A percentile compares a stretch with the other conserved stretches of the same genome.
phyloP scores from a whole-genome alignment of 2,797 vertebrate genomes.

The Pseudotriccus pelzelni region DNA sequence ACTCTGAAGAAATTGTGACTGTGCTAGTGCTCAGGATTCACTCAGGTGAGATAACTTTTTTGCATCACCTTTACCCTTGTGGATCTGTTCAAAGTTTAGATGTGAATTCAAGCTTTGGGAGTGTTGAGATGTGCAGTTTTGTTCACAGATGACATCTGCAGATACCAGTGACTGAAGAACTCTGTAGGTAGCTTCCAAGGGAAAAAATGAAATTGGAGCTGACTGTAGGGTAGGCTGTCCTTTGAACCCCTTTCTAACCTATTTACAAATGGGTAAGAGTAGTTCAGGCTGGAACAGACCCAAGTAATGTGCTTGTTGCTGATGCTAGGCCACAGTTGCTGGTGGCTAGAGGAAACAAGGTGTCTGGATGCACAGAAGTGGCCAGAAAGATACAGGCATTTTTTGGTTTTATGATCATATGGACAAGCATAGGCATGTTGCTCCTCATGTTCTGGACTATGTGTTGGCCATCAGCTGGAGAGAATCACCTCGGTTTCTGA shows the following conservation, averaged over 20 bases:
- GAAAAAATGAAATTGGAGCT: background rate
- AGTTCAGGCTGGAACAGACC: background rate
- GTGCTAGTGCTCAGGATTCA: background rate
- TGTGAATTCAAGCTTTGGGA: background rate
- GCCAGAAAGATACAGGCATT: background rate
- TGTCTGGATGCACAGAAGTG: background rate
- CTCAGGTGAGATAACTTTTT: background rate
- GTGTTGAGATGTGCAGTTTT: background rate
- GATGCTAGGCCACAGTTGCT: background rate
- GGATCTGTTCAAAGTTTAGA: background rate
- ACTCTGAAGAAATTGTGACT: background rate
- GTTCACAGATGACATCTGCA: background rate
- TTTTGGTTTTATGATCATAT: background rate
- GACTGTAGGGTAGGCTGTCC: background rate
- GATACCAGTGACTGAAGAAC: background rate
- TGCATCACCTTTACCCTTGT: background rate
- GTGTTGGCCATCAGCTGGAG: background rate
- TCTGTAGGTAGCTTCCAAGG: background rate
- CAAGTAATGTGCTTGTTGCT: background rate
- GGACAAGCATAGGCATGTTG: accelerated
- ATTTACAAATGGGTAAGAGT: background rate
- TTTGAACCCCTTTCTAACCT: background rate
- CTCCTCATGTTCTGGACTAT: background rate
- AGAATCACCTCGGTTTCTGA: background rate
- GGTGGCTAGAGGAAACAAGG: background rate